phyloP scores from a whole-genome alignment of 1,140 invertebrate species.

The Drosophila ohnishii region DNA sequence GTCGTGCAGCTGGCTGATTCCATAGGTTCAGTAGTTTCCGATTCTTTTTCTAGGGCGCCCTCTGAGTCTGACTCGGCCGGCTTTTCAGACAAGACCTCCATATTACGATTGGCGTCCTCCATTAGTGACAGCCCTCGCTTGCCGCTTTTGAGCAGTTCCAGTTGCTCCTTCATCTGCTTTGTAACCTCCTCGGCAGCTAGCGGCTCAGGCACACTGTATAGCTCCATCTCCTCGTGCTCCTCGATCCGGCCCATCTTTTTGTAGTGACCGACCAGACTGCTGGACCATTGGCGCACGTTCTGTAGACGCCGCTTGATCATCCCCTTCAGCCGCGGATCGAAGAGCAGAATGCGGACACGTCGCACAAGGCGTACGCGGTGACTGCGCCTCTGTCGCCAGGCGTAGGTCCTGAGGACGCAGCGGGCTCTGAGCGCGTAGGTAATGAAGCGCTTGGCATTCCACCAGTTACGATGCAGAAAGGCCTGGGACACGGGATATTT shows the following conservation, averaged over 20 bases:
- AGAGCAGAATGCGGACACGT: constrained; percentile 57
- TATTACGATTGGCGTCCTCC: constrained; percentile 53
- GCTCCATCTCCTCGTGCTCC: constrained; percentile 68
- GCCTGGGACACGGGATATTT: constrained; percentile 68
- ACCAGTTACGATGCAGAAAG: constrained; percentile 62
- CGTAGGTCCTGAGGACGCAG: constrained; percentile 57
- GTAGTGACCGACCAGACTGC: constrained; percentile 45
- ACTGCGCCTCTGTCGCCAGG: constrained; percentile 39
- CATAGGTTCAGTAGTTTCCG: neutral
- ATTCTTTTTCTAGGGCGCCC: neutral
- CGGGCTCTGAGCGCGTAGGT: constrained; percentile 59
- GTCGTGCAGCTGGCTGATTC: neutral
- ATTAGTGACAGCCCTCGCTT: constrained; percentile 64
- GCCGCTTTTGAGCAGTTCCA: constrained; percentile 67
- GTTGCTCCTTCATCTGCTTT: constrained; percentile 76
- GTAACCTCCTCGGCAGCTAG: constrained; percentile 60
- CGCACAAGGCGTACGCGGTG: constrained; percentile 43
- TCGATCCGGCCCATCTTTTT: constrained; percentile 48
- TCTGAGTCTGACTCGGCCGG: neutral
- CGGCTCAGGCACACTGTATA: constrained; percentile 48
- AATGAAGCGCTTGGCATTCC: constrained; percentile 69
- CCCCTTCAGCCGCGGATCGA: constrained; percentile 63
- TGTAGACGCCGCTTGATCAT: constrained; percentile 63
- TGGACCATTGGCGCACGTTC: constrained; percentile 72
- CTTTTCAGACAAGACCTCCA: constrained; percentile 19